These are phyloP conservation scores for Heliconius cydno DNA, from an alignment of 2,888 invertebrate species.

Conservation along the genomic window DNA sequence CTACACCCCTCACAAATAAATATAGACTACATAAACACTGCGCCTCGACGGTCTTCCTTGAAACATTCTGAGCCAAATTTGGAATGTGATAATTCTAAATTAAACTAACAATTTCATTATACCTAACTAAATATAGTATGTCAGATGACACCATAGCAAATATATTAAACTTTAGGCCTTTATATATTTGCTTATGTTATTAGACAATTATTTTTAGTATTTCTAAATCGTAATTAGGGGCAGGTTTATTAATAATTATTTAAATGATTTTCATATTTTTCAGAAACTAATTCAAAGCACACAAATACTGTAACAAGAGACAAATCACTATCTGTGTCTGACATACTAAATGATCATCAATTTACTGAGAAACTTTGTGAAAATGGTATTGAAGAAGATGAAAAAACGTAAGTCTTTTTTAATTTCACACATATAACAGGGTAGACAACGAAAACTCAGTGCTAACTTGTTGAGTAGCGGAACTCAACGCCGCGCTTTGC, in stretches of 20 bases:
- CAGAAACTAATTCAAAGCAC: conserved; percentile 10
- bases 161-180: not conserved
- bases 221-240: not conserved
- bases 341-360: not conserved
- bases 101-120: not conserved
- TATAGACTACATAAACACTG: no score
- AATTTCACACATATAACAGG: not conserved
- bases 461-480: no score
- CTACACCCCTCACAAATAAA: no score
- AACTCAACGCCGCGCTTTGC: not conserved
- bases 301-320: not conserved
- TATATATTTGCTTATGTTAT: conserved; percentile 12
- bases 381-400: not conserved
- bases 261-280: not conserved
- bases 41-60: not conserved
- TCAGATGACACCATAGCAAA: conserved; percentile 9
- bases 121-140: not conserved
- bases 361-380: not conserved
- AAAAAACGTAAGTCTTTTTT: conserved; percentile 12
- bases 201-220: not conserved
- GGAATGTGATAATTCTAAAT: not conserved
- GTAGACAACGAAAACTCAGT: no score
- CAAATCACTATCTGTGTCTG: not conserved
- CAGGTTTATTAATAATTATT: no score
- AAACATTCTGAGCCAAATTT: not conserved